Evolutionary conservation across 2,888 invertebrate species (phyloP).

Genomic region (Philonicus albiceps): DNA sequence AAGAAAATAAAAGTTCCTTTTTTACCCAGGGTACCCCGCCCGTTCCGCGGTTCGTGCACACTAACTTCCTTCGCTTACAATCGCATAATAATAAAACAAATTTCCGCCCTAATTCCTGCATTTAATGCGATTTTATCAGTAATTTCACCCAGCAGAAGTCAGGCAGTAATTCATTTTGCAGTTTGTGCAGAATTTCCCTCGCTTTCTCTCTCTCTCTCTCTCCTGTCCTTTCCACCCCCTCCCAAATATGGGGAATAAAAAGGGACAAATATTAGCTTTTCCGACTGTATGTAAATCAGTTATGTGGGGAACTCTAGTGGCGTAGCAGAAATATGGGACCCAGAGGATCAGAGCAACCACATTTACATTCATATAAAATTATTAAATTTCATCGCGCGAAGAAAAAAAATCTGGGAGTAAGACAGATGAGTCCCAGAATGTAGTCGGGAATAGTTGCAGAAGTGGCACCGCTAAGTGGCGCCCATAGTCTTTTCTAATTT

Average conservation of each 20-base stretch:
- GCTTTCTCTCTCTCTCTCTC: too few relatives aligned
- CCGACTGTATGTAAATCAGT: not conserved
- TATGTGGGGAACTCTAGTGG: not conserved
- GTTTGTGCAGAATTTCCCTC: slow-evolving; percentile 1
- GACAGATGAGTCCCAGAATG: not conserved
- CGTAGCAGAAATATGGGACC: too few relatives aligned
- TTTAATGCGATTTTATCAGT: slow-evolving; percentile 29
- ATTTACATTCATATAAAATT: not conserved
- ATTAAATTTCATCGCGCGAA: not conserved
- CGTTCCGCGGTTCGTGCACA: not conserved
- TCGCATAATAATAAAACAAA: slow-evolving; percentile 15
- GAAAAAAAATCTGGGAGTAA: not conserved
- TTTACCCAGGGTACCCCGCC: not conserved
- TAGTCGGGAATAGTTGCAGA: not conserved
- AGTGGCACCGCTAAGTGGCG: not conserved
- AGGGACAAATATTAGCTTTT: slow-evolving; percentile 6
- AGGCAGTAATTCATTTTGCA: slow-evolving; percentile 19
- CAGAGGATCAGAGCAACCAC: not conserved
- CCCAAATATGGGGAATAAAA: not conserved
- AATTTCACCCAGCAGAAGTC: slow-evolving; percentile 7
- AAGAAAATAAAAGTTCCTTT: not conserved
- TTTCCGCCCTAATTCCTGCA: slow-evolving; percentile 15
- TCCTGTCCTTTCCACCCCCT: not conserved
- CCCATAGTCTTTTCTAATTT: not conserved
- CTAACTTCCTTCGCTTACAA: not conserved